These are phyloP conservation scores for Phrixothrix hirtus DNA, from an alignment of 2,888 invertebrate genomes.

Conservation along the genomic window DNA sequence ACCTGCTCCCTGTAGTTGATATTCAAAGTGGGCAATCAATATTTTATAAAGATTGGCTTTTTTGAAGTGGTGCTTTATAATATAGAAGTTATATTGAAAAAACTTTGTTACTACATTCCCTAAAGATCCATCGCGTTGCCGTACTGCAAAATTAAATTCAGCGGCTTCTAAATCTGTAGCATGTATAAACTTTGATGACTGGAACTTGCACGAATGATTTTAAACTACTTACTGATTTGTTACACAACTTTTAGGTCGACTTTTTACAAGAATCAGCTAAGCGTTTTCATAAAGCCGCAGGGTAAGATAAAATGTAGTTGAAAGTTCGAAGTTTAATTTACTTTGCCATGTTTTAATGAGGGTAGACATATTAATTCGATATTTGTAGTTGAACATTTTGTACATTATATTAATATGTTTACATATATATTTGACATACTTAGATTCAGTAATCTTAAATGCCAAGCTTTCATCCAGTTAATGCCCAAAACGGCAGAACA, in stretches of 20 bases:
- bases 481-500: too few species aligned
- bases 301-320: slow-evolving; percentile 18
- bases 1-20: too few species aligned
- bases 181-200: slow-evolving; percentile 31
- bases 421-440: too few species aligned
- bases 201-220: slow-evolving; percentile 31
- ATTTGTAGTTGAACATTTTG: too few species aligned
- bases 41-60: slow-evolving; percentile 3
- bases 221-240: slow-evolving; percentile 32
- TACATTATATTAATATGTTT: too few species aligned
- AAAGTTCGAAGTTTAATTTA: slow-evolving; percentile 16
- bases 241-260: slow-evolving; percentile 27
- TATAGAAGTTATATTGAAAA: slow-evolving; percentile 28
- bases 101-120: slow-evolving; percentile 26
- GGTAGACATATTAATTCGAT: too few species aligned
- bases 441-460: too few species aligned
- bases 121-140: slow-evolving; percentile 19
- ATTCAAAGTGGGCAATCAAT: too few species aligned
- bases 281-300: slow-evolving; percentile 9
- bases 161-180: slow-evolving; percentile 24
- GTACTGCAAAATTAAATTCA: slow-evolving; percentile 26
- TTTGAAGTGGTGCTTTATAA: slow-evolving; percentile 2
- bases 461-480: too few species aligned
- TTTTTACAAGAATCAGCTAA: slow-evolving; percentile 12
- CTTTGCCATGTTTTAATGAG: slow-evolving; percentile 12